Evolutionary conservation across 2,113 vertebrate genomes (phyloP), one percentile per base, ranked within the genome.

Genomic region (Apistogramma diplotaenia): DNA sequence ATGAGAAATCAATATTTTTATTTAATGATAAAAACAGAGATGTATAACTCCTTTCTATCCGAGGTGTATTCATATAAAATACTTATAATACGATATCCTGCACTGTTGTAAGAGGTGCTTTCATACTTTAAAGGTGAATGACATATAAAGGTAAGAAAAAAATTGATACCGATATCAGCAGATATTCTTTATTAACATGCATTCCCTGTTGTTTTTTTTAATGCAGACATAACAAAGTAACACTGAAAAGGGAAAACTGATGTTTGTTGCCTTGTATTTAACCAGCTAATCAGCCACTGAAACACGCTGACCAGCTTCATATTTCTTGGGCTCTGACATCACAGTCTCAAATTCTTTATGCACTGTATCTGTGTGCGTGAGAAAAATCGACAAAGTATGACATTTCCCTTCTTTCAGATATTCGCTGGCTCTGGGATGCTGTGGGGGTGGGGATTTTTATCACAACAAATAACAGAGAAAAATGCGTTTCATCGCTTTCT

Each of bases 381-480:
- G 15, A 82, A 62, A 77, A 83, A 67, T 27, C 87, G 73, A 82
- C 55, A 86, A 74, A 82, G 56, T 67, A 73, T 85, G 84, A 82
- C 72, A 85, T 83, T 81, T 85, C 19, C 46, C 74, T 84, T 80
- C 76, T 85, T 82, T 57, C 72, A 87, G 58, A 76, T 81, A 72
- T 84, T 87, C 54, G 59, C 61, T 56, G 46, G 46, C 74, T 86
- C 79, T 70, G 62, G 72, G 65, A 76, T 71, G 74, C 78, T 80
- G 77, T 51, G 46, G 55, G 33, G 46, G 67, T 49, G 33, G 67
- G 56, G 62, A 79, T 79, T 86, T 88, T 62, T 89, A 85, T 90
- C 71, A 84, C 58, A 53, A 76, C 81, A 92, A 90, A 91, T 81
- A 89, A 87, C 67, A 82, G 19, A 19, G 56, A 33, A 78, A 86